phyloP scores from a whole-genome alignment of 2,888 invertebrate genomes.

The Agrochola litura region DNA sequence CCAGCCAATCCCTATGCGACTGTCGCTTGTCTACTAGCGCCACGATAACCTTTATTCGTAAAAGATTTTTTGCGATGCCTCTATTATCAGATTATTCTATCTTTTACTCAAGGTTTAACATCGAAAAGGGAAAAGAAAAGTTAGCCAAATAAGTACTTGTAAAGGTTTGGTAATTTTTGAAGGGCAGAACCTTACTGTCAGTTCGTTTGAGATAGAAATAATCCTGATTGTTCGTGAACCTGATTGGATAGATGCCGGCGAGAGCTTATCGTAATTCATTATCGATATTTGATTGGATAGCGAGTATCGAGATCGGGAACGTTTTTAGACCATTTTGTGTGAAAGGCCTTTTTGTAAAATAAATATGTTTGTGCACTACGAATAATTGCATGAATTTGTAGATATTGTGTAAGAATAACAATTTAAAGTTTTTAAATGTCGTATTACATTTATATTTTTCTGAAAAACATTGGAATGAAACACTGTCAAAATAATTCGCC shows the following conservation, averaged over 20 bases:
- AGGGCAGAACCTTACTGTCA: conserved; percentile 38
- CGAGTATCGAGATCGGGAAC: conserved; percentile 15
- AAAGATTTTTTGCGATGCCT: conserved; percentile 33
- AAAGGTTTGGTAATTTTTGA: conserved; percentile 51
- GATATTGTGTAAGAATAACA: conserved; percentile 15
- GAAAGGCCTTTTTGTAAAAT: conserved; percentile 22
- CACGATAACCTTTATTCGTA: conserved; percentile 29
- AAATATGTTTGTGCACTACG: conserved; percentile 29
- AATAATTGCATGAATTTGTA: conserved; percentile 9
- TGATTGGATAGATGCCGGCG: conserved; percentile 53
- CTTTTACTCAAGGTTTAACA: conserved; percentile 36
- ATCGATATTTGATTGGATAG: conserved; percentile 52
- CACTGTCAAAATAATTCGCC: background rate
- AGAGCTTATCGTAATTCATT: conserved; percentile 58
- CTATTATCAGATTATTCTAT: conserved; percentile 51
- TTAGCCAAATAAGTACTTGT: conserved; percentile 38
- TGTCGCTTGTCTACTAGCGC: conserved; percentile 2
- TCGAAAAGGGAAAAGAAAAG: conserved; percentile 45
- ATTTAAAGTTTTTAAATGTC: conserved; percentile 2
- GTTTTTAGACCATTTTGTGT: conserved; percentile 18
- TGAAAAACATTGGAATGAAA: background rate
- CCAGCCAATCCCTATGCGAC: background rate
- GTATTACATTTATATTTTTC: no score
- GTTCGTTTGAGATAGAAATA: conserved; percentile 61
- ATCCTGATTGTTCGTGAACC: conserved; percentile 48